Conservation (phyloP, 2,113 vertebrate genomes). For the Tupaia chinensis region DNA sequence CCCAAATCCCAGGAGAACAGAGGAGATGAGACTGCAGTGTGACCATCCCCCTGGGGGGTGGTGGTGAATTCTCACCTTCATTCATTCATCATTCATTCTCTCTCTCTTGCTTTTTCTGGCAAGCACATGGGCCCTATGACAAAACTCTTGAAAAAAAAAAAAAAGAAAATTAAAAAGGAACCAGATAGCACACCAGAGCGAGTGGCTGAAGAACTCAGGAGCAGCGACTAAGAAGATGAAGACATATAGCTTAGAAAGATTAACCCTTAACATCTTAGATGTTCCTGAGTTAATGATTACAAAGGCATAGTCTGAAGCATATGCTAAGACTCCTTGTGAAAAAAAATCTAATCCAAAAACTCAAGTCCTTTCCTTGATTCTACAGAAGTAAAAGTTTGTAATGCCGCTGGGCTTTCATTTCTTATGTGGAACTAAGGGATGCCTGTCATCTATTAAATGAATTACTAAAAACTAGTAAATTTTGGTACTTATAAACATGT, state of each 20-base stretch:
- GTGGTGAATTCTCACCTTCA: too few species aligned
- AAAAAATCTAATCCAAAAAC: conserved; percentile 11
- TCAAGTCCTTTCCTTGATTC: conserved; percentile 25
- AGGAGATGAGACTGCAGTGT: too few species aligned
- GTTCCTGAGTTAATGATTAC: neutral
- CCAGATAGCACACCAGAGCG: neutral
- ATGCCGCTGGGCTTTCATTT: conserved; percentile 3
- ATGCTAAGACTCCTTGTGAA: neutral
- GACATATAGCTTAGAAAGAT: neutral
- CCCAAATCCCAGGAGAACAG: too few species aligned
- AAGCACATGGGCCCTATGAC: too few species aligned
- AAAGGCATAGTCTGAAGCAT: neutral
- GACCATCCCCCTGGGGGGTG: too few species aligned
- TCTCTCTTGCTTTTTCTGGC: too few species aligned
- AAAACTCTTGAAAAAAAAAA: too few species aligned
- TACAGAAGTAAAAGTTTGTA: conserved; percentile 6
- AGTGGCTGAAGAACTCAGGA: conserved; percentile 3
- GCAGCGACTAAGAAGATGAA: conserved; percentile 24
- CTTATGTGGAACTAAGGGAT: conserved; percentile 1
- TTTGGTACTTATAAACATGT: neutral
- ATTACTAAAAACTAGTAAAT: conserved; percentile 9
- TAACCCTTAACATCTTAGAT: neutral
- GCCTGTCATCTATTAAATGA: neutral
- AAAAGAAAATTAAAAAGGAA: too few species aligned
- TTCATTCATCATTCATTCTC: too few species aligned